Evolutionary conservation across 2,113 vertebrate species (phyloP), one percentile per base, ranked within the genome.

Genomic region (Chloropsis cyanopogon): DNA sequence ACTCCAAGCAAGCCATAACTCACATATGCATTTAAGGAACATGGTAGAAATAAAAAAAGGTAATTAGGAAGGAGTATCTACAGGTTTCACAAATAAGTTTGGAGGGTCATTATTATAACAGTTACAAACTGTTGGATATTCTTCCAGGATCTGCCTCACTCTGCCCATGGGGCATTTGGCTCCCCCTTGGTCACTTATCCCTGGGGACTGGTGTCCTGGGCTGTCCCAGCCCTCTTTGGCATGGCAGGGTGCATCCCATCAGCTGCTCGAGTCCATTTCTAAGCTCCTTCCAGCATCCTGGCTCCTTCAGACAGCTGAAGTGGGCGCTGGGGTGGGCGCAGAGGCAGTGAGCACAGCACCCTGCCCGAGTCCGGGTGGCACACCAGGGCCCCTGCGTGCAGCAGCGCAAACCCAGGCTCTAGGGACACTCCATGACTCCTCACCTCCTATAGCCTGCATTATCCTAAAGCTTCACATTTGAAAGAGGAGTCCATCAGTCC

Each of bases 381-480:
- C 6, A 17, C 28, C 19, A 31, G 52, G 12, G 29, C n/a, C 28
- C 24, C 20, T 14, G 31, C 0, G 0, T 4, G 13, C 9, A 22
- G 16, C 46, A 64, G 25, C 46, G 44, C 54, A 39, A 29, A 29
- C 7, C 33, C 33, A 25, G 4, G 29, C 50, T 59, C 33, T 24
- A 6, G 1, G 1, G 47, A 53, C 22, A 13, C 33, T 10, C 39
- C 1, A 0, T 0, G 3, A 23, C 12, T 44, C 37, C 29, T 42
- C 22, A 14, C 4, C 14, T 53, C 9, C n/a, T 50, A 0, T 1
- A 77, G 73, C 35, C 41, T 57, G 37, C 5, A 2, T 17, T 23
- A n/a, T 14, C 80, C 33, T 35, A 33, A 52, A 69, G 37, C 50
- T 35, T 47, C 53, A 0, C 24, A 7, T 53, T 9, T 75, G 28